phyloP scores from a whole-genome alignment of 2,797 vertebrate species.

The Myotis pilosus region DNA sequence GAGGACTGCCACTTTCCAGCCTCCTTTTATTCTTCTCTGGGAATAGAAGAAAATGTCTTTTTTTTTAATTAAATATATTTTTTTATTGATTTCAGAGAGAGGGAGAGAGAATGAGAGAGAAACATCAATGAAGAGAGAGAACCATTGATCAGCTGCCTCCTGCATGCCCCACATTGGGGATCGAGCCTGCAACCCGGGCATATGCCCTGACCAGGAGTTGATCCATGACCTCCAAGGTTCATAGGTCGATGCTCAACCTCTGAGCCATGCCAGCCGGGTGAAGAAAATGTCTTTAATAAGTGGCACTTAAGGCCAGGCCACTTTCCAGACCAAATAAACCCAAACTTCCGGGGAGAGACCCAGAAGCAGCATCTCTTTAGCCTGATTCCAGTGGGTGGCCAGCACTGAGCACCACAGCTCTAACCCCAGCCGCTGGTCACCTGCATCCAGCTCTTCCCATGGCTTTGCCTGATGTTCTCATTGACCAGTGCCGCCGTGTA shows the following conservation, averaged over 20 bases:
- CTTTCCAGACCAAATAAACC: not conserved
- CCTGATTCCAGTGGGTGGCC: not conserved
- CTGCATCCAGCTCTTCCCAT: not conserved
- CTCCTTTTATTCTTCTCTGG: not conserved
- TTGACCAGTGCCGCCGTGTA: not conserved
- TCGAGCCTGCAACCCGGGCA: too few species aligned
- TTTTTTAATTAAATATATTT: too few species aligned
- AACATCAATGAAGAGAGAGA: too few species aligned
- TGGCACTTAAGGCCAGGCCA: not conserved
- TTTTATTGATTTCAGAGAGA: too few species aligned
- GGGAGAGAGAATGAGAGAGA: too few species aligned
- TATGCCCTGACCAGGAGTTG: too few species aligned
- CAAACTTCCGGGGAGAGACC: not conserved
- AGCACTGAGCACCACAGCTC: not conserved
- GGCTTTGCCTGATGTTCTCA: not conserved
- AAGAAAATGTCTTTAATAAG: not conserved
- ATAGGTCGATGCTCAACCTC: too few species aligned
- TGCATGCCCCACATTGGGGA: too few species aligned
- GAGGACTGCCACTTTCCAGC: not conserved
- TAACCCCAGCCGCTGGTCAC: not conserved
- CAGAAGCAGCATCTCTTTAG: not conserved
- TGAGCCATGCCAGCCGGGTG: too few species aligned
- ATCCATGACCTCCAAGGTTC: too few species aligned
- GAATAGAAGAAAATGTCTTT: not conserved
- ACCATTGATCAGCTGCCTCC: too few species aligned